Conservation (phyloP, 1,140 invertebrate species). For the Dendroctonus ponderosae region DNA sequence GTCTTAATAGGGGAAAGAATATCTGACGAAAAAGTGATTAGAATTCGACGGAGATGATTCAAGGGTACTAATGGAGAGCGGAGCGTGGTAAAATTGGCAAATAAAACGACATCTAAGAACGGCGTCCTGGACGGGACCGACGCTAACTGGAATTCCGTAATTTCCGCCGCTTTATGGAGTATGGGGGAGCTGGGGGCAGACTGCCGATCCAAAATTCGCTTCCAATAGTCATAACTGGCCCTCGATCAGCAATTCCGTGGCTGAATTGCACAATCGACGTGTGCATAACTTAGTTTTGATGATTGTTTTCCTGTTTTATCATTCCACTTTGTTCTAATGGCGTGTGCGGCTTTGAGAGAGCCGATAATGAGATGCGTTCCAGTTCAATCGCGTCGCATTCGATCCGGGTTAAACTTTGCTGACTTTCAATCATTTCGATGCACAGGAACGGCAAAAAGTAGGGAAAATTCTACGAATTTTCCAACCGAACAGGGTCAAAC, state of each 20-base stretch:
- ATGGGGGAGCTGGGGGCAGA: constrained; percentile 16
- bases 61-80: constrained; percentile 33
- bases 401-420: too few species aligned
- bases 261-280: constrained; percentile 26
- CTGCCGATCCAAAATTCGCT: background rate
- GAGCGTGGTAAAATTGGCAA: constrained; percentile 33
- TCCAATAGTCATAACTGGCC: background rate
- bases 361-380: too few species aligned
- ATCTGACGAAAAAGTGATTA: constrained; percentile 17
- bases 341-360: background rate
- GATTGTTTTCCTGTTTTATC: constrained; percentile 29
- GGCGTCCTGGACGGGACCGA: constrained; percentile 15
- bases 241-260: constrained; percentile 18
- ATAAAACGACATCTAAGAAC: constrained; percentile 35
- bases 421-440: too few species aligned
- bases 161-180: constrained; percentile 37
- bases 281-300: constrained; percentile 24
- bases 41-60: constrained; percentile 25
- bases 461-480: too few species aligned
- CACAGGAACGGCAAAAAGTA: too few species aligned
- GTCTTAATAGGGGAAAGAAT: too few species aligned
- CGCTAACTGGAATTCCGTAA: constrained; percentile 38
- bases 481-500: too few species aligned
- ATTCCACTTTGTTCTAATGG: constrained; percentile 20
- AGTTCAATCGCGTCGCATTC: background rate